phyloP scores from a whole-genome alignment of 2,113 vertebrate genomes.

The Synodontis membranacea region DNA sequence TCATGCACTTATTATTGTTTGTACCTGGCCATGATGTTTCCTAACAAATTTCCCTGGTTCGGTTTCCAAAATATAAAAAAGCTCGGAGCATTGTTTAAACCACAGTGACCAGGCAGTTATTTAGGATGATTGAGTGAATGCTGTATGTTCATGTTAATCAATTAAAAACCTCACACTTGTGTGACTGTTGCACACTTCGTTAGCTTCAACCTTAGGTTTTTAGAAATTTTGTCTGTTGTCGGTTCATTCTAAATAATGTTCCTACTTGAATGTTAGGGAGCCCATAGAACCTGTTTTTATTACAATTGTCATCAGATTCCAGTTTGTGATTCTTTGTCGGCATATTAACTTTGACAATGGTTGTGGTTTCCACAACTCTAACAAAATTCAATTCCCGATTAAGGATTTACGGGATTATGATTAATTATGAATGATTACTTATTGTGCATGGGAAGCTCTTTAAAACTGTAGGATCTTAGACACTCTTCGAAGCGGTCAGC shows the following conservation, averaged over 20 bases:
- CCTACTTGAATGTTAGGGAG: background rate
- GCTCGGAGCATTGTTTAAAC: background rate
- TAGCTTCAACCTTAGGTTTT: too few relatives aligned
- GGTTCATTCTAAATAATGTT: background rate
- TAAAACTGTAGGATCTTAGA: background rate
- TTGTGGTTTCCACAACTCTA: background rate
- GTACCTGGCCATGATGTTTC: background rate
- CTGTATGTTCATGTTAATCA: background rate
- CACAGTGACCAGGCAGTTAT: background rate
- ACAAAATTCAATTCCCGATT: background rate
- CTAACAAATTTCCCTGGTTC: background rate
- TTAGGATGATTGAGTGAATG: background rate
- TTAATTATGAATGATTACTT: background rate
- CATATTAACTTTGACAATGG: background rate
- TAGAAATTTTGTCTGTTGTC: too few relatives aligned
- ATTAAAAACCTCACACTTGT: background rate
- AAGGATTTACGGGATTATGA: background rate
- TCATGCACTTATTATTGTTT: background rate
- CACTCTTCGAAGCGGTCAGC: background rate
- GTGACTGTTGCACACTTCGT: background rate
- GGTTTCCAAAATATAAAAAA: background rate
- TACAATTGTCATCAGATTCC: background rate
- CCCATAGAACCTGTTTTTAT: background rate
- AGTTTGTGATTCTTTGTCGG: background rate
- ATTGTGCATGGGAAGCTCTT: background rate